Conservation (phyloP, 2,113 vertebrate genomes). For the Myrmecobius fasciatus region DNA sequence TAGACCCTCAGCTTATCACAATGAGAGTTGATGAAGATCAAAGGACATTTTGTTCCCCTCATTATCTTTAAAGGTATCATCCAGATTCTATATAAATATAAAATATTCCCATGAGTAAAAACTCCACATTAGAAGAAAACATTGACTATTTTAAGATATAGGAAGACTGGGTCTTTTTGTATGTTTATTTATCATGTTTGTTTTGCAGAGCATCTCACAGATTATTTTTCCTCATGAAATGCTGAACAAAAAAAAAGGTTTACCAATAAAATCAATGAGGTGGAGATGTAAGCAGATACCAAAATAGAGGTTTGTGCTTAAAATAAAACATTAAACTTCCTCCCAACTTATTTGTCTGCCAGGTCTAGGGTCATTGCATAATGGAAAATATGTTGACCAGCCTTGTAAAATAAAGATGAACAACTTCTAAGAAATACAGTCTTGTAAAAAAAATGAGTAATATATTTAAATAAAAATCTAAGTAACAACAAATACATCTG, state of each 20-base stretch:
- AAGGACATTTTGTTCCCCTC: not conserved
- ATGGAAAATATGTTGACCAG: not conserved
- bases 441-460: no score
- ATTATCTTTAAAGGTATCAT: not conserved
- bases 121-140: not conserved
- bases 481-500: not conserved
- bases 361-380: not conserved
- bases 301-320: not conserved
- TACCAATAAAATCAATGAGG: slow-evolving; percentile 37
- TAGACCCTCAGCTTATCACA: no score
- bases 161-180: not conserved
- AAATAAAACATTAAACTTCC: slow-evolving; percentile 7
- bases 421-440: not conserved
- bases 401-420: not conserved
- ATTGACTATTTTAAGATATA: not conserved
- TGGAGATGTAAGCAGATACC: not conserved
- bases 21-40: not conserved
- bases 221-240: slow-evolving; percentile 14
- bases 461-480: no score
- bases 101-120: not conserved
- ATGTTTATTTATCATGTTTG: not conserved
- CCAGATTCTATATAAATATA: not conserved
- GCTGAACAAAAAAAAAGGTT: not conserved
- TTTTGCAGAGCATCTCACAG: not conserved
- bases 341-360: not conserved